Conservation (phyloP, 2,797 vertebrate genomes). For the Galagoides demidoff region DNA sequence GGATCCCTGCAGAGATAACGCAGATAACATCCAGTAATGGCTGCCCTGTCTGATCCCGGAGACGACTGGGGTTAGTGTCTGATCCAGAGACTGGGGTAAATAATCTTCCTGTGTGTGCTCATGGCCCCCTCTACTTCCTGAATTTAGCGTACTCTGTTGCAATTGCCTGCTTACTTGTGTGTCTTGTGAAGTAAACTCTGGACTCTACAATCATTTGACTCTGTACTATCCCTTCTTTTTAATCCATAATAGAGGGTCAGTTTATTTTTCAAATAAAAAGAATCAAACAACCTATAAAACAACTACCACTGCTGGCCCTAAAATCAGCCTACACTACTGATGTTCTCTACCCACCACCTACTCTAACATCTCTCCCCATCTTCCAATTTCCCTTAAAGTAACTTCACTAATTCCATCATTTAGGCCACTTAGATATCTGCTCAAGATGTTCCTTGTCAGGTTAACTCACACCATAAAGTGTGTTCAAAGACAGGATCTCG, state of each 20-base stretch:
- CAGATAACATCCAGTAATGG: background rate
- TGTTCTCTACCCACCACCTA: background rate
- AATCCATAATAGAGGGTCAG: background rate
- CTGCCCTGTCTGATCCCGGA: background rate
- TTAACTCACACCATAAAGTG: conserved; percentile 2
- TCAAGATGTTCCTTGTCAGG: conserved; percentile 11
- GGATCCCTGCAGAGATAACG: background rate
- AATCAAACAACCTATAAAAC: conserved; percentile 15
- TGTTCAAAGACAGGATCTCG: conserved; percentile 30
- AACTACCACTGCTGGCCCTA: background rate
- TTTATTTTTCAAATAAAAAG: background rate
- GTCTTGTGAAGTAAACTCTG: background rate
- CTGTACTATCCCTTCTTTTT: background rate
- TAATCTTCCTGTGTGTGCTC: background rate
- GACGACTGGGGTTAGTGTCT: no score
- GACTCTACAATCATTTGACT: background rate
- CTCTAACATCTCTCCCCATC: background rate
- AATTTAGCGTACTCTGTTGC: no score
- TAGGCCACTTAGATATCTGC: background rate
- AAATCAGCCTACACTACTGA: background rate
- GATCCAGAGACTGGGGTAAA: background rate
- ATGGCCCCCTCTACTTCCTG: fast-evolving
- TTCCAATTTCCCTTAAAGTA: background rate
- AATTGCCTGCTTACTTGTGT: background rate
- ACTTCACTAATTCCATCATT: conserved; percentile 14